Evolutionary conservation across 2,113 vertebrate genomes (phyloP).

Genomic region (Colaptes auratus): DNA sequence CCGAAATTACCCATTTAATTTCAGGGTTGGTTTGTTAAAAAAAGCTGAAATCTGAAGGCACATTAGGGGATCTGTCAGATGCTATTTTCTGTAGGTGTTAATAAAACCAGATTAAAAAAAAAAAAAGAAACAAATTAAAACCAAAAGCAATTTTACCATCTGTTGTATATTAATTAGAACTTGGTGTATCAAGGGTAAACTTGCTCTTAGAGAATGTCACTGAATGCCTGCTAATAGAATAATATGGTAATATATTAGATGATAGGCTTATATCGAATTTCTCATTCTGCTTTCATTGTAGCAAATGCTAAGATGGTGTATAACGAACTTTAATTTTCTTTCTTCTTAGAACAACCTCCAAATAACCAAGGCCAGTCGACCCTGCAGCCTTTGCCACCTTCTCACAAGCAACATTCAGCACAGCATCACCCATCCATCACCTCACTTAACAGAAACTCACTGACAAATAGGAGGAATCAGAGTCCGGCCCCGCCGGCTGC

Average conservation of each 20-base stretch:
- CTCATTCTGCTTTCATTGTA: conserved; percentile 38
- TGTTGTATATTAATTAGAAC: conserved; percentile 85
- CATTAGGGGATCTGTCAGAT: conserved; percentile 78
- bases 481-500: conserved; percentile 94
- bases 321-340: conserved; percentile 65
- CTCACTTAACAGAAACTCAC: conserved; percentile 92
- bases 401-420: conserved; percentile 90
- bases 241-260: conserved; percentile 74
- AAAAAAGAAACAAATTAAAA: conserved; percentile 79
- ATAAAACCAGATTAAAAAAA: conserved; percentile 78
- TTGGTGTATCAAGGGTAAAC: conserved; percentile 81
- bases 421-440: conserved; percentile 90
- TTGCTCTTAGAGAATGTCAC: conserved; percentile 79
- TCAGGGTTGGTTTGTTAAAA: conserved; percentile 81
- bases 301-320: conserved; percentile 24
- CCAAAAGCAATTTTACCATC: conserved; percentile 83
- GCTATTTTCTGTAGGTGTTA: conserved; percentile 82
- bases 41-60: conserved; percentile 74
- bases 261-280: conserved; percentile 53
- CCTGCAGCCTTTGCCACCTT: conserved; percentile 89
- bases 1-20: conserved; percentile 81
- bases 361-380: conserved; percentile 90
- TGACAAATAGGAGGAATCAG: conserved; percentile 96
- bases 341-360: conserved; percentile 87
- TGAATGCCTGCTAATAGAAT: conserved; percentile 76